Percentiles rank a stretch among this genome's conserved stretches.
phyloP scores from a whole-genome alignment of 2,113 vertebrate genomes.

The Nycticryphes semicollaris region DNA sequence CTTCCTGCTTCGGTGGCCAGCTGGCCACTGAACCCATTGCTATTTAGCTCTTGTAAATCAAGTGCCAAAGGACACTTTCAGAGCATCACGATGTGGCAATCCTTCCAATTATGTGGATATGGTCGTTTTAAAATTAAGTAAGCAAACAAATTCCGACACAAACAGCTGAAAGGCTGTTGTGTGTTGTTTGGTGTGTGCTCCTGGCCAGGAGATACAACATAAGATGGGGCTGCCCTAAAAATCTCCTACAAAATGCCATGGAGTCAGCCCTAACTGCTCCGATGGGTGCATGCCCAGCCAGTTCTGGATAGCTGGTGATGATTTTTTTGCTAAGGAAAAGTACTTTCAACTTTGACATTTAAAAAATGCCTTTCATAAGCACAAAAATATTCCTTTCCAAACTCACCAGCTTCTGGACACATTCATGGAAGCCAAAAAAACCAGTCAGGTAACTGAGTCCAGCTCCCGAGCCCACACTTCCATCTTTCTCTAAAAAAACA shows the following conservation, averaged over 20 bases:
- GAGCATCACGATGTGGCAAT: background rate
- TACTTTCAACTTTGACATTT: conserved; percentile 35
- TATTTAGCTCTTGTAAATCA: background rate
- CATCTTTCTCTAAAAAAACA: background rate
- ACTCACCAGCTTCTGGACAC: background rate
- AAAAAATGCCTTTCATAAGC: background rate
- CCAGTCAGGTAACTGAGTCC: background rate
- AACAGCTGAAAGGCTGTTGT: background rate
- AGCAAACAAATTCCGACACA: background rate
- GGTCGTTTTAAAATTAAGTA: background rate
- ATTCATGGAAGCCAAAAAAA: conserved; percentile 4
- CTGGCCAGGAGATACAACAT: background rate
- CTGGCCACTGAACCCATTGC: conserved; percentile 5
- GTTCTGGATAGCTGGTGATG: background rate
- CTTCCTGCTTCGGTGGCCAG: conserved; percentile 8
- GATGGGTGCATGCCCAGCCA: fast-evolving
- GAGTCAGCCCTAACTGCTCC: background rate
- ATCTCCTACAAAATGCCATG: background rate
- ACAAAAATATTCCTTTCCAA: background rate
- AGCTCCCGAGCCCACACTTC: background rate
- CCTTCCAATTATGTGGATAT: background rate
- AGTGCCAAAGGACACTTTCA: conserved; percentile 24
- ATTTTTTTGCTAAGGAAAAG: conserved; percentile 2
- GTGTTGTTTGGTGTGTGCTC: background rate
- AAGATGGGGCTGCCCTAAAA: background rate